phyloP scores from a whole-genome alignment of 2,888 invertebrate species.

The Ichneumoninae sp. region DNA sequence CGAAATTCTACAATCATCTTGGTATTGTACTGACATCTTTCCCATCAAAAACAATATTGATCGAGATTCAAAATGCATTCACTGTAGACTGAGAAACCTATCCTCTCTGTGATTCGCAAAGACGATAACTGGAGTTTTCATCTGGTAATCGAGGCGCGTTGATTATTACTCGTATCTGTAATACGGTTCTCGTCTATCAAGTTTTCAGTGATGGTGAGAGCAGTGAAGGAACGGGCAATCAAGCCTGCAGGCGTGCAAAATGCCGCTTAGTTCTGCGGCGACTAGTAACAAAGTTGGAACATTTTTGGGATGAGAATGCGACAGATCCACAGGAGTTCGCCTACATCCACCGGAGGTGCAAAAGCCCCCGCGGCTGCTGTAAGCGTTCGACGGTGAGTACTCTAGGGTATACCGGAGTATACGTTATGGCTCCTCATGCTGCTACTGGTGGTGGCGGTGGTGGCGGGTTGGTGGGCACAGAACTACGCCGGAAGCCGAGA shows the following conservation, averaged over 20 bases:
- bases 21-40: not conserved
- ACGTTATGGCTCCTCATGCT: slow-evolving; percentile 53
- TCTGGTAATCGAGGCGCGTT: not conserved
- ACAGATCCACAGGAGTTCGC: slow-evolving; percentile 42
- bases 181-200: not conserved
- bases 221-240: slow-evolving; percentile 22
- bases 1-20: not conserved
- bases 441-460: slow-evolving; percentile 21
- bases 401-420: slow-evolving; percentile 27
- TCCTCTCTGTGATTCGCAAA: not conserved
- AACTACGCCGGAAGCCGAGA: slow-evolving; percentile 22
- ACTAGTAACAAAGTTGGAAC: slow-evolving; percentile 54
- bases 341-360: slow-evolving; percentile 33
- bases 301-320: slow-evolving; percentile 54
- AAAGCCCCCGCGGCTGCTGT: slow-evolving; percentile 59
- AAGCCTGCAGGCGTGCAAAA: slow-evolving; percentile 11
- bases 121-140: not conserved
- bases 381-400: slow-evolving; percentile 40
- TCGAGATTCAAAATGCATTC: not conserved
- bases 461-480: not conserved
- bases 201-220: not conserved
- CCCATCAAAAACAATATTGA: not conserved
- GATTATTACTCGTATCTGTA: not conserved
- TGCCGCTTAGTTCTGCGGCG: slow-evolving; percentile 29
- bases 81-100: not conserved